These are phyloP conservation scores for Sialis lutaria DNA, from an alignment of 2,888 invertebrate species.

Conservation along the genomic window DNA sequence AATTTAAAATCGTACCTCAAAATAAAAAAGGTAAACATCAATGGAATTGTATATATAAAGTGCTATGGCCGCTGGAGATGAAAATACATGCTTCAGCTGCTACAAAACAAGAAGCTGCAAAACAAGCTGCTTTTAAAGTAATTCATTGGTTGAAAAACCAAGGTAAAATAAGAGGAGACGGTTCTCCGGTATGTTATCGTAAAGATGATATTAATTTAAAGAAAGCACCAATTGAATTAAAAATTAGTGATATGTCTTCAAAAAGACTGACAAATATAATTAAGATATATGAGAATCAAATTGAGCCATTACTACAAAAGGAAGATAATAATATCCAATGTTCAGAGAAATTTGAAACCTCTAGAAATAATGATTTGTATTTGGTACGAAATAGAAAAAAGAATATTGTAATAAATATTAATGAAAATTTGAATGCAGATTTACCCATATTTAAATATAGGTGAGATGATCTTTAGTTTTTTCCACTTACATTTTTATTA, in stretches of 20 bases:
- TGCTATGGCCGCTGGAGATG: constrained; percentile 38
- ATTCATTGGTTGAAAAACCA: constrained; percentile 33
- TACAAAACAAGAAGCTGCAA: constrained; percentile 35
- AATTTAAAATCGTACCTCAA: constrained; percentile 19
- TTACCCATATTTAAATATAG: not conserved
- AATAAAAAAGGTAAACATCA: constrained; percentile 16
- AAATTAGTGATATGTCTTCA: constrained; percentile 22
- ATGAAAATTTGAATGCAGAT: not conserved
- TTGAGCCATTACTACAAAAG: constrained; percentile 14
- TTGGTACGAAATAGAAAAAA: not conserved
- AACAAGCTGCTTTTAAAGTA: constrained; percentile 32
- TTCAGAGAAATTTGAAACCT: constrained; percentile 6
- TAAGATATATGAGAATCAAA: constrained; percentile 26
- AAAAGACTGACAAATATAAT: constrained; percentile 27
- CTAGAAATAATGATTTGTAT: too few relatives aligned
- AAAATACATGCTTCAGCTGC: constrained; percentile 31
- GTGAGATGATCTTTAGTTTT: not conserved
- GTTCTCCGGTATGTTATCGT: constrained; percentile 31
- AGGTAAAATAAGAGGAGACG: constrained; percentile 28
- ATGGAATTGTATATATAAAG: constrained; percentile 35
- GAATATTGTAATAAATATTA: not conserved
- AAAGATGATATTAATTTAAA: constrained; percentile 21
- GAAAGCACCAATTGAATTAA: constrained; percentile 20
- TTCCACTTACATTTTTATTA: too few relatives aligned
- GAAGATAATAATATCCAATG: not conserved